Base-by-base conservation (phyloP, 2,888 invertebrate genomes). In the Agrotis exclamationis region DNA sequence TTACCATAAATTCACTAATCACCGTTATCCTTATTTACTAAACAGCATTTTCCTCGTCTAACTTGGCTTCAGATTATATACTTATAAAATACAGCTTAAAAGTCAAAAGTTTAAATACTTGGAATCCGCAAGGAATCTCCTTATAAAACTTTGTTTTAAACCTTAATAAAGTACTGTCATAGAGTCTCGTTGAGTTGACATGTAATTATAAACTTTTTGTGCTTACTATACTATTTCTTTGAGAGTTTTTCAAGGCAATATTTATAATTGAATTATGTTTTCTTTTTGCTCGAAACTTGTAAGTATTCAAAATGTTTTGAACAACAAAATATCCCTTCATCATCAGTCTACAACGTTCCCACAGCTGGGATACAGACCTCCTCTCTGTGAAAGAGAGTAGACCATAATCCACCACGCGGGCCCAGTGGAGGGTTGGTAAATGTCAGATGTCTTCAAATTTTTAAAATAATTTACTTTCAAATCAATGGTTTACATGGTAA, bases 161-260 rank as follows among this genome's bases (percentile, higher is more conserved):
- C 81, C 72, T 71, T 76, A 51, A 63, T 60, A 66, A 73, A 76
- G 59, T 67, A 56, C 64, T 72, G 60, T 72, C 63, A 67, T 57
- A 81, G 70, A 70, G 20, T 65, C 63, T 73, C 57, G 62, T 62
- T 58, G 54, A 48, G 59, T 64, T 79, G 82, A 76, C 78, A 57
- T 76, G 57, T 70, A 80, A 80, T 78, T 78, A 80, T 63, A 74
- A 79, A 79, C 48, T 79, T 79, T 66, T 63, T 65, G 24, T 50
- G 54, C 62, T 79, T 67, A 33, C 33, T 56, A 20, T 56, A 39
- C 56, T 56, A 56, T 56, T 79, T 53, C 57, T 58, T 39, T 39
- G 33, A 4, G 39, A 60, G 14, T 60, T 76, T 47, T 22, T 11
- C 18, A 50, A 59, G 33, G 11, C 11, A 18, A 4, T 44, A 18